Evolutionary conservation across 2,113 vertebrate species (phyloP).

Genomic region (Leptobrachium leishanense): DNA sequence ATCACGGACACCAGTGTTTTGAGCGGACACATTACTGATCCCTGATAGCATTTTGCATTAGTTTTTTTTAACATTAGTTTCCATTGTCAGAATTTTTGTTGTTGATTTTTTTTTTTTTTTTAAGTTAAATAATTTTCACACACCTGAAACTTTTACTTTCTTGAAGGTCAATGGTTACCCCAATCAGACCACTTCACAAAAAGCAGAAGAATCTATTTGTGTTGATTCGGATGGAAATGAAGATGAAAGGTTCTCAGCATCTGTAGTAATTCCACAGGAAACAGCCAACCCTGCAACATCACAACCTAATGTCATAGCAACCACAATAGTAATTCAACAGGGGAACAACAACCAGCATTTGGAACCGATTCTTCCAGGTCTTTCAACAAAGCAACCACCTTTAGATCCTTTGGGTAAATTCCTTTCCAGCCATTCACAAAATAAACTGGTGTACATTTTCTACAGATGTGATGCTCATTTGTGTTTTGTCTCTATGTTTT

Average conservation of each 20-base stretch:
- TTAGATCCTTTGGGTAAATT: slow-evolving; percentile 58
- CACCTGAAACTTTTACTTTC: too few relatives aligned
- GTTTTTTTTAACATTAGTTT: too few relatives aligned
- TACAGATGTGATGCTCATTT: background rate
- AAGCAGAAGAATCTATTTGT: slow-evolving; percentile 39
- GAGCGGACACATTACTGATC: too few relatives aligned
- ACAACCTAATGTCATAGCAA: slow-evolving; percentile 26
- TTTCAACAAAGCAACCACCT: background rate
- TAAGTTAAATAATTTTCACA: too few relatives aligned
- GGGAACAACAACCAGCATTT: background rate
- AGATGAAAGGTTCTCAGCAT: background rate
- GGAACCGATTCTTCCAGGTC: slow-evolving; percentile 25
- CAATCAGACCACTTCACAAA: background rate
- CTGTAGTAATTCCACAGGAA: slow-evolving; percentile 34
- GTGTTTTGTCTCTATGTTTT: slow-evolving; percentile 14
- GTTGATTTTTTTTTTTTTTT: too few relatives aligned
- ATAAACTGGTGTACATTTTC: background rate
- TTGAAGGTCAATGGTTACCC: background rate
- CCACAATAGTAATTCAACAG: slow-evolving; percentile 31
- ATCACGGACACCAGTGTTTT: too few relatives aligned
- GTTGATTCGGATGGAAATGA: slow-evolving; percentile 38
- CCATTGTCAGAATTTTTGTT: too few relatives aligned
- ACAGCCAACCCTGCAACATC: background rate
- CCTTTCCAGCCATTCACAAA: background rate
- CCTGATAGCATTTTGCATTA: too few relatives aligned